Evolutionary conservation across 2,113 vertebrate genomes (phyloP), one percentile per base, ranked within the genome.

Genomic region (Malurus cyaneus): DNA sequence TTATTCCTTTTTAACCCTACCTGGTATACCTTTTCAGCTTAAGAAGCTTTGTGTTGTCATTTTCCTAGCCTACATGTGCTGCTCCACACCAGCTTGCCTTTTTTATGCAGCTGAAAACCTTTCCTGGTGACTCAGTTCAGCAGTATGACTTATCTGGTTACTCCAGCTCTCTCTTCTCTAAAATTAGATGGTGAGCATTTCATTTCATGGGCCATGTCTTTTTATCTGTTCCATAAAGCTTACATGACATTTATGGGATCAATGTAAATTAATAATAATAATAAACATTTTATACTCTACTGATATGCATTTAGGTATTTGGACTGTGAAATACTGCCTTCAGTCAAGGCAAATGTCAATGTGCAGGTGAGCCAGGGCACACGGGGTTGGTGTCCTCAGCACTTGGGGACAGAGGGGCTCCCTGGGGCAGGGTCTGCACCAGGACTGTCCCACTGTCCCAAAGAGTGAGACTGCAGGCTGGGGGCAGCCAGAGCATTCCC

Each of bases 221-320:
- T 96, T 96, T 92, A 91, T 89, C 52, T 94, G n/a, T 93, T 53
- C 60, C 88, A 83, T 94, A 96, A 96, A 95, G 13, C 64, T 89
- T 96, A 81, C 69, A 57, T 77, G 92, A 14, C 85, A 95, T 90
- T 94, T 93, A 92, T 94, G 31, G 54, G 39, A 89, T 71, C 56
- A 88, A 62, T 57, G 49, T 78, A 94, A 95, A 96, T 96, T 92
- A 87, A 74, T 88, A 91, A 92, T 81, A 94, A 93, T 82, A 95
- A 94, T 96, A 95, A 96, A 78, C 47, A 80, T 89, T 90, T 96
- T 94, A 69, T 80, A 89, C 28, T 67, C n/a, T 53, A 47, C 41
- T 52, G 67, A 71, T 66, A 71, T 32, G 69, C 1, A 1, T 67
- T 83, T 86, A 62, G 29, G 31, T 74, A 28, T 92, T 53, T 66